Base-by-base conservation (phyloP, 2,797 vertebrate species). In the Arrhamphus sclerolepis region DNA sequence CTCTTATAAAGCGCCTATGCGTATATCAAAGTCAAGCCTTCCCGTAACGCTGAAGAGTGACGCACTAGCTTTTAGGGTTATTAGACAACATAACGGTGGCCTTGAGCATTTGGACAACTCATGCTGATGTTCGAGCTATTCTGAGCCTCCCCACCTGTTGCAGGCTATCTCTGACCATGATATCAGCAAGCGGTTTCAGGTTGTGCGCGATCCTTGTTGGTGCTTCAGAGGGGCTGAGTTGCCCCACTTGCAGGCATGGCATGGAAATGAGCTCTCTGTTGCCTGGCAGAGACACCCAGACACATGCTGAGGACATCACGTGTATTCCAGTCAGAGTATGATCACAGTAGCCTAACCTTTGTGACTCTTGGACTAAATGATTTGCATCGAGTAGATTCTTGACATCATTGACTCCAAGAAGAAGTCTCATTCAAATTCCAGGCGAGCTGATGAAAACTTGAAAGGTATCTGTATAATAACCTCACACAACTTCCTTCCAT, bases 61-160 rank as follows among this genome's bases (percentile, higher is more conserved):
- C 74, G 66, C 71, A 68, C 42, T 38, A 17, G 11, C 54, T 70
- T 69, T 54, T 66, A 47, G 41, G 63, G 60, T 55, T 34, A 65
- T 29, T 10, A 60, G 56, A 61, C 21, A 57, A 41, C 60, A 49
- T 26, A 26, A 44, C 43, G 64, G 52, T 48, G 9, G 16, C 69
- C 50, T 46, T 14, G 14, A 50, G 64, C n/a, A 65, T 71, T 61
- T 29, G 50, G 56, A 62, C 59, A 54, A 57, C 31, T 34, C 31
- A 34, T 11, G 66, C 49, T 59, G 46, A 56, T 59, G 72, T 53
- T 22, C 3, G 46, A 49, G 69, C 81, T 92, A 92, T 92, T 91
- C 75, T 83, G 53, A 77, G 87, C 21, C n/a, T 9, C 13, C 59
- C 62, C 91, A 92, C 72, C 89, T 92, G 91, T 62, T 57, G 26